A percentile compares a stretch with the other conserved stretches of the same genome.
These are phyloP conservation scores for Brachionus paranguensis DNA, from an alignment of 1,140 invertebrate genomes.

Conservation along the genomic window DNA sequence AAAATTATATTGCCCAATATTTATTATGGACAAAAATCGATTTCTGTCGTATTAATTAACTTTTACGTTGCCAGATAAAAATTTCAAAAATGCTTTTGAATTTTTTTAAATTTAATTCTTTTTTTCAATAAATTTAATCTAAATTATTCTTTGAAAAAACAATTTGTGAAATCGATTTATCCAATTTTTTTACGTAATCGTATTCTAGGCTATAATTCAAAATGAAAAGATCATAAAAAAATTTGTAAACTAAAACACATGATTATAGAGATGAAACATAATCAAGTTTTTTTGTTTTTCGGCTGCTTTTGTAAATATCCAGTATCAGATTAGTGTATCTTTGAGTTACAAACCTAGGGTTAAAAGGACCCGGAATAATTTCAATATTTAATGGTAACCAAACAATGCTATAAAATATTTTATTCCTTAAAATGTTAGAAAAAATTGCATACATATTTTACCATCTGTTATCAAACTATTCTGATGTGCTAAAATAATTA, in stretches of 20 bases:
- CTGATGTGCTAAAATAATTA: too few relatives aligned
- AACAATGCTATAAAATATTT: too few relatives aligned
- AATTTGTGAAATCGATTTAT: constrained; percentile 16
- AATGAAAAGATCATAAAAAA: neutral
- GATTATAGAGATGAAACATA: neutral
- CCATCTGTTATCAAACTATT: too few relatives aligned
- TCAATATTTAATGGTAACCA: neutral
- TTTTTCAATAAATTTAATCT: neutral
- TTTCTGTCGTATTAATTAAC: neutral
- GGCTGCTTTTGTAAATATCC: neutral
- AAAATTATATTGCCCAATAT: neutral
- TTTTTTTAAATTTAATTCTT: neutral
- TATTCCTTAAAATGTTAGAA: too few relatives aligned
- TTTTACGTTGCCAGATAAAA: neutral
- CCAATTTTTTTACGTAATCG: neutral
- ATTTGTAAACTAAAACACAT: constrained; percentile 16
- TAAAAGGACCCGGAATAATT: neutral
- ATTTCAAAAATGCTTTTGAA: neutral
- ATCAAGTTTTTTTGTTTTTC: neutral
- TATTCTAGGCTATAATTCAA: neutral
- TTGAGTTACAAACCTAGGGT: neutral
- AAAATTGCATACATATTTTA: too few relatives aligned
- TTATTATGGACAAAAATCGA: neutral
- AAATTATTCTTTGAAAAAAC: neutral
- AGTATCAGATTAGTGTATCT: neutral